These are phyloP conservation scores for Thaleichthys pacificus DNA, from an alignment of 2,797 vertebrate genomes.

Conservation along the genomic window DNA sequence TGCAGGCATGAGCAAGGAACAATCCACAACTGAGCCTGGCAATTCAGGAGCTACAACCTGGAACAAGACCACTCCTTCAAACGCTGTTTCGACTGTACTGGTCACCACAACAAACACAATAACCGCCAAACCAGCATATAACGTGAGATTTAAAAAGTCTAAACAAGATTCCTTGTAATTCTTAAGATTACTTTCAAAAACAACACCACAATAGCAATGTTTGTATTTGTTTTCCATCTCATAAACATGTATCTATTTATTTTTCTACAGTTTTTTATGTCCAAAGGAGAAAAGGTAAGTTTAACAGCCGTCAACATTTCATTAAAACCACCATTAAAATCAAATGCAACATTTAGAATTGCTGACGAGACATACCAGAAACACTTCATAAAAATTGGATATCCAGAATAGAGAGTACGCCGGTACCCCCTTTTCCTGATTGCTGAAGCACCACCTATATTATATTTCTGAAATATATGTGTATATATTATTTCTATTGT, in stretches of 20 bases:
- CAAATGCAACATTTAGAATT: neutral
- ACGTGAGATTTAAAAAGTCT: too few species aligned
- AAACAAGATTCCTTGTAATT: too few species aligned
- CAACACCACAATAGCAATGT: too few species aligned
- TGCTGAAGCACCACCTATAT: too few species aligned
- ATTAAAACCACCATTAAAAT: neutral
- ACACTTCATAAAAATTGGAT: too few species aligned
- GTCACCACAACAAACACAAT: neutral
- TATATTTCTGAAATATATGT: too few species aligned
- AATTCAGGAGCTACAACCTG: too few species aligned
- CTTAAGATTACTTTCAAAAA: too few species aligned
- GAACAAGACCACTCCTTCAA: neutral
- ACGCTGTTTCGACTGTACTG: neutral
- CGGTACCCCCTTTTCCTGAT: too few species aligned
- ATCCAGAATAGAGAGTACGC: neutral
- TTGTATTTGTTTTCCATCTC: neutral
- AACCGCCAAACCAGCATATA: neutral
- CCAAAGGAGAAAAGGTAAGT: slow-evolving; percentile 47
- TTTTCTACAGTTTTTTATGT: slow-evolving; percentile 49
- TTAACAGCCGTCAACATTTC: neutral
- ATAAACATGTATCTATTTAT: neutral
- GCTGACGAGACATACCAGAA: neutral
- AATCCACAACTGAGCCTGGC: too few species aligned
- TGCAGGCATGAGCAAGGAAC: too few species aligned
- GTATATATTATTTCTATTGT: too few species aligned